Evolutionary conservation across 2,113 vertebrate species (phyloP).

Genomic region (Channa argus): DNA sequence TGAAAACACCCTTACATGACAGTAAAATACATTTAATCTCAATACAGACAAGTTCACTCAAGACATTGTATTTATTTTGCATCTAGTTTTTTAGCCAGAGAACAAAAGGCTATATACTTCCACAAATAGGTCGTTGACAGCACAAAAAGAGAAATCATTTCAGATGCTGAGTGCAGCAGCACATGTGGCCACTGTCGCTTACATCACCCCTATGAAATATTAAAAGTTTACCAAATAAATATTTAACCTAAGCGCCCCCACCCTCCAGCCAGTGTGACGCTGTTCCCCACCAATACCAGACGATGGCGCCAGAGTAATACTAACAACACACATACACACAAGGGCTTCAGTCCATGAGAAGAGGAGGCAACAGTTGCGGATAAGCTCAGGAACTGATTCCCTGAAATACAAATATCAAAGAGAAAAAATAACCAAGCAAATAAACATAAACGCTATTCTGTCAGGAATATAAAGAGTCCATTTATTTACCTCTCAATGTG

Average conservation of each 20-base stretch:
- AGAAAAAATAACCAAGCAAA: too few relatives aligned
- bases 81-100: conserved; percentile 23
- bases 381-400: background rate
- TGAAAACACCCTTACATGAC: background rate
- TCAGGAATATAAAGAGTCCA: too few relatives aligned
- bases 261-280: conserved; percentile 10
- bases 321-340: conserved; percentile 14
- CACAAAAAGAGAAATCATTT: conserved; percentile 19
- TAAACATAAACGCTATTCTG: too few relatives aligned
- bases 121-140: conserved; percentile 47
- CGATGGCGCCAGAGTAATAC: conserved; percentile 81
- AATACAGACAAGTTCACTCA: too few relatives aligned
- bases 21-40: background rate
- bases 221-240: conserved; percentile 82
- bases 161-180: conserved; percentile 36
- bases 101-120: conserved; percentile 39
- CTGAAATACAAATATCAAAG: too few relatives aligned
- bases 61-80: background rate
- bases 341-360: background rate
- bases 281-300: conserved; percentile 41
- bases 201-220: conserved; percentile 83
- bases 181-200: conserved; percentile 63
- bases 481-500: too few relatives aligned
- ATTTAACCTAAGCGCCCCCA: conserved; percentile 66
- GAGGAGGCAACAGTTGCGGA: conserved; percentile 56